Evolutionary conservation across 1,140 invertebrate species (phyloP).

Genomic region (Bicyclus anynana): DNA sequence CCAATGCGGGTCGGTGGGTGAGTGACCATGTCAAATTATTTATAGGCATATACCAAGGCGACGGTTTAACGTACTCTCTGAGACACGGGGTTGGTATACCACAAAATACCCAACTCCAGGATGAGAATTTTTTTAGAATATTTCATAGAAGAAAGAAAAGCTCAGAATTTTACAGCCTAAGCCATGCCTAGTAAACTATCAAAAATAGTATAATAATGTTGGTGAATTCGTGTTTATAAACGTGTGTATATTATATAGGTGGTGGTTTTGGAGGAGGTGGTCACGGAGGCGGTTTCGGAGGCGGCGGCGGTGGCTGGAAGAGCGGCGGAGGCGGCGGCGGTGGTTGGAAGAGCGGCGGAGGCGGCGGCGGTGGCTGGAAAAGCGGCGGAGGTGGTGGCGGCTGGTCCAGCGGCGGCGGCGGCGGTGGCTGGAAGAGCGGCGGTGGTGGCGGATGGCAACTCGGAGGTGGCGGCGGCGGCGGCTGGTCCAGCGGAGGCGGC

Average conservation of each 20-base stretch:
- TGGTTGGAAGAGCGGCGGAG: conserved; percentile 45
- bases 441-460: conserved; percentile 8
- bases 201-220: too few species aligned
- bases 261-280: conserved; percentile 28
- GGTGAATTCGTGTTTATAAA: too few species aligned
- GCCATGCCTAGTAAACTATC: too few species aligned
- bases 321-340: conserved; percentile 37
- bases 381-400: conserved; percentile 28
- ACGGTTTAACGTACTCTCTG: too few species aligned
- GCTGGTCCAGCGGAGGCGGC: background rate
- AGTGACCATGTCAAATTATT: too few species aligned
- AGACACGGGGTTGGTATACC: too few species aligned
- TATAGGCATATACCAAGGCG: too few species aligned
- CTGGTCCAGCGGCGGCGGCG: conserved; percentile 29
- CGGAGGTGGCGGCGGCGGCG: conserved; percentile 22
- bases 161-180: too few species aligned
- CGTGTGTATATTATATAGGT: background rate
- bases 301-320: conserved; percentile 31
- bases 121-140: too few species aligned
- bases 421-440: conserved; percentile 30
- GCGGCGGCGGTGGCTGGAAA: conserved; percentile 43
- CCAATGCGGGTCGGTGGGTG: too few species aligned
- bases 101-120: too few species aligned
- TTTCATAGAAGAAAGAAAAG: too few species aligned
- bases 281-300: conserved; percentile 31